Base-by-base conservation (phyloP, 2,797 vertebrate genomes). In the Xiphophorus birchmanni region DNA sequence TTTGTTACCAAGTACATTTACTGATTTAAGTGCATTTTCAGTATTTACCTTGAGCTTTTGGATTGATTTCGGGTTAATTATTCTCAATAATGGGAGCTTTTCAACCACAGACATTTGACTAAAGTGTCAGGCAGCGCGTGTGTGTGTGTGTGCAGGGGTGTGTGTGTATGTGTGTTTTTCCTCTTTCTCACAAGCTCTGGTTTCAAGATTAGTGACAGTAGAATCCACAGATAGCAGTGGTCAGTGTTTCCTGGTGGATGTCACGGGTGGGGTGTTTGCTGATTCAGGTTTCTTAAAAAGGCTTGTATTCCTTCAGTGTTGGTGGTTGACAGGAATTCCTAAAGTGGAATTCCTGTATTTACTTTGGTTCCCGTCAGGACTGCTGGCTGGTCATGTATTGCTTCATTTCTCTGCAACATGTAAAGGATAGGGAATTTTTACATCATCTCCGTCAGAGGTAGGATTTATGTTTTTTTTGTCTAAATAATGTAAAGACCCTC, bases 371-470 rank as follows among this genome's bases (percentile, higher is more conserved):
- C 83, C n/a, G 67, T 79, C 79, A 73, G 65, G 80, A 82, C 40
- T 84, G 82, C 87, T 82, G 83, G 81, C 56, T 90, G 95, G 94
- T 86, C 63, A 97, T 97, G 96, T 96, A 96, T 93, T 95, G 94
- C 83, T 91, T 81, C 87, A 63, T 90, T 88, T 88, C 86, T 90
- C 88, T 95, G 89, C 87, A 92, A 88, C 95, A 88, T 89, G 94
- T 93, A 90, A 94, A 77, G 78, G 96, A 92, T 82, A 80, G 95
- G 84, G 95, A 97, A 80, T 92, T 87, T 81, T 96, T 96, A 76
- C 93, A 96, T 87, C 96, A 96, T 83, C 95, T 96, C 80, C 92
- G 96, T 71, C 96, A 96, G 96, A 97, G 97, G 97, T 97, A 96
- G 95, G 96, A 71, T 67, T 44, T 26, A 10, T 80, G 54, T 72